A percentile compares a stretch with the other conserved stretches of the same genome.
phyloP scores from a whole-genome alignment of 2,888 invertebrate genomes.

The Pelosia muscerda region DNA sequence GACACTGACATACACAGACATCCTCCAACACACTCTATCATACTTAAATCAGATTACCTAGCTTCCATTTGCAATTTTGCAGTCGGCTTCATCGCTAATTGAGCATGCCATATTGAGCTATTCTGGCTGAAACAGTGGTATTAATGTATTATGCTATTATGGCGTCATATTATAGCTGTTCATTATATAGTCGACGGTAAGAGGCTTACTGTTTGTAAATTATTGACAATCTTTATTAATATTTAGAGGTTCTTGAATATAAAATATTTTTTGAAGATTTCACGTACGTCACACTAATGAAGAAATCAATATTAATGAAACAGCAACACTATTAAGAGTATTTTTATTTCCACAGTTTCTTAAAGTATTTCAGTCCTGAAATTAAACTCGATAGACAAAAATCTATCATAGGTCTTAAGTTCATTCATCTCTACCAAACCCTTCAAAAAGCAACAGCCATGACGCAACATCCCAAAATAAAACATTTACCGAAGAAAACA shows the following conservation, averaged over 20 bases:
- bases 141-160: neutral
- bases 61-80: neutral
- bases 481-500: slow-evolving; percentile 3
- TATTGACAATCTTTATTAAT: neutral
- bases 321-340: no score
- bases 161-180: neutral
- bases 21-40: neutral
- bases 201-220: neutral
- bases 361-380: no score
- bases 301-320: no score
- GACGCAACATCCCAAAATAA: neutral
- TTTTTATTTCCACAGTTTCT: no score
- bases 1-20: neutral
- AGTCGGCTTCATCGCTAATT: neutral
- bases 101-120: slow-evolving; percentile 4
- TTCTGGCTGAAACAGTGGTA: neutral
- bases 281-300: no score
- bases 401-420: no score
- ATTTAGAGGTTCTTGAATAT: no score
- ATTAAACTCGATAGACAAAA: no score
- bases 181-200: neutral
- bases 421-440: neutral
- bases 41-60: slow-evolving; percentile 1
- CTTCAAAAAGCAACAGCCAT: neutral
- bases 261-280: no score